A percentile compares a stretch with the other conserved stretches of the same genome.
Evolutionary conservation across 2,113 vertebrate genomes (phyloP).

Genomic region (Cyanocitta stelleri): DNA sequence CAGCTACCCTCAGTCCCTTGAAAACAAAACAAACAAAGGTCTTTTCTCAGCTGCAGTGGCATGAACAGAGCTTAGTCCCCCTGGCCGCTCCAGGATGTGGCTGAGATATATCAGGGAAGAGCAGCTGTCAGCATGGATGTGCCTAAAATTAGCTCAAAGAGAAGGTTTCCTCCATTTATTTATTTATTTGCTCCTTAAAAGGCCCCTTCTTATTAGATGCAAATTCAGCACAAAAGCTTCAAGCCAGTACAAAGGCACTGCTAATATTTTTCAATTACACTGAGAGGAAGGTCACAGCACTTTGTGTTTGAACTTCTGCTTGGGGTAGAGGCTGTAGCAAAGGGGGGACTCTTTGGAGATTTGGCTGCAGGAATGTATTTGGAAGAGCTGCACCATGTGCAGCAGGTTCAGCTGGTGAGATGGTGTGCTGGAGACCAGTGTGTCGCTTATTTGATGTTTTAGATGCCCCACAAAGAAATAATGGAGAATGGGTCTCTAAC

Average conservation of each 20-base stretch:
- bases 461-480: background rate
- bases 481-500: background rate
- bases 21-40: background rate
- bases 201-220: constrained; percentile 22
- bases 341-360: background rate
- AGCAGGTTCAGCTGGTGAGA: background rate
- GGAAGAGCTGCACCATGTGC: background rate
- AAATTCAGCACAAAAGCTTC: constrained; percentile 42
- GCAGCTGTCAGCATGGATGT: constrained; percentile 51
- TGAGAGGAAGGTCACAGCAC: background rate
- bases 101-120: constrained; percentile 49
- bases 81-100: constrained; percentile 21
- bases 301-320: background rate
- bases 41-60: background rate
- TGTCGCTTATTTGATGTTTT: background rate
- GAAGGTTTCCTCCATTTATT: constrained; percentile 60
- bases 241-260: background rate
- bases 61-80: background rate
- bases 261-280: constrained; percentile 9
- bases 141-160: constrained; percentile 58
- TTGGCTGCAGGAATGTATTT: background rate
- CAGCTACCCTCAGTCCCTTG: background rate
- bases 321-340: background rate
- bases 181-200: constrained; percentile 57
- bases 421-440: background rate